Evolutionary conservation across 2,888 invertebrate species (phyloP).

Genomic region (Apamea monoglypha): DNA sequence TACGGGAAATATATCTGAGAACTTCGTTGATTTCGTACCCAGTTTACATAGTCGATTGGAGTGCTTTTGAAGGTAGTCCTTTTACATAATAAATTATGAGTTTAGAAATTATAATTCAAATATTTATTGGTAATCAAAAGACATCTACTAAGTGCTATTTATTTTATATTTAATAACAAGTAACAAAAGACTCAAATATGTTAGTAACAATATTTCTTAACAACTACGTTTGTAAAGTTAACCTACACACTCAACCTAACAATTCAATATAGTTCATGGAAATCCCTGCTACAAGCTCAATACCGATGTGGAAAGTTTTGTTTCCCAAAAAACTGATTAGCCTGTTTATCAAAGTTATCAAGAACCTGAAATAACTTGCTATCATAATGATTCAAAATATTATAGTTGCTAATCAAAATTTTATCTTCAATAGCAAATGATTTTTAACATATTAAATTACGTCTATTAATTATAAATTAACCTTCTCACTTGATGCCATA

Average conservation of each 20-base stretch:
- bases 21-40: constrained; percentile 35
- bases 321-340: neutral
- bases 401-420: neutral
- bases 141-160: neutral
- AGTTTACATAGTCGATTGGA: constrained; percentile 47
- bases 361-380: neutral
- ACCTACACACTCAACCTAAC: too few species aligned
- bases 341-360: neutral
- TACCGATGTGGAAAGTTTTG: too few species aligned
- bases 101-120: neutral
- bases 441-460: neutral
- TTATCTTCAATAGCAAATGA: neutral
- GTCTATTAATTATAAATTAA: neutral
- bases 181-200: too few species aligned
- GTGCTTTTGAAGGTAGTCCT: neutral
- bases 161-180: too few species aligned
- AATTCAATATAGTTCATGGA: too few species aligned
- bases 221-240: too few species aligned
- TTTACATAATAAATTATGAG: constrained; percentile 1
- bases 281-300: too few species aligned
- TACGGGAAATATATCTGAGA: constrained; percentile 39
- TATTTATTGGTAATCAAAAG: too few species aligned
- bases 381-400: neutral
- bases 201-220: too few species aligned
- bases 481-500: neutral